Conservation (phyloP, 2,113 vertebrate genomes). For the human (Homo sapiens) region GRCh38 chr6:17965001-17965500, state of each 20-base stretch:
- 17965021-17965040: no score
- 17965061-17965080: no score
- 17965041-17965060: no score
- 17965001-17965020: no score
- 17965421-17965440: not conserved
- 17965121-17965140: not conserved
- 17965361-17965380: conserved; percentile 1
- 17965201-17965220: not conserved
- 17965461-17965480: not conserved
- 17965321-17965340: not conserved
- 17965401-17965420: not conserved
- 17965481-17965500: conserved; percentile 46
- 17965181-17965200: not conserved
- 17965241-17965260: not conserved
- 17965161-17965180: not conserved
- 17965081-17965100: no score
- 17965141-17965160: not conserved
- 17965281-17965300: not conserved
- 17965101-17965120: no score
- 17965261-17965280: not conserved
- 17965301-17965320: not conserved
- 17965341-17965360: not conserved
- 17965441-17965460: not conserved
- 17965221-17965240: not conserved
- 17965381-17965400: not conserved